Evolutionary conservation across 2,888 invertebrate species (phyloP).

Genomic region (Neoascia interrupta): DNA sequence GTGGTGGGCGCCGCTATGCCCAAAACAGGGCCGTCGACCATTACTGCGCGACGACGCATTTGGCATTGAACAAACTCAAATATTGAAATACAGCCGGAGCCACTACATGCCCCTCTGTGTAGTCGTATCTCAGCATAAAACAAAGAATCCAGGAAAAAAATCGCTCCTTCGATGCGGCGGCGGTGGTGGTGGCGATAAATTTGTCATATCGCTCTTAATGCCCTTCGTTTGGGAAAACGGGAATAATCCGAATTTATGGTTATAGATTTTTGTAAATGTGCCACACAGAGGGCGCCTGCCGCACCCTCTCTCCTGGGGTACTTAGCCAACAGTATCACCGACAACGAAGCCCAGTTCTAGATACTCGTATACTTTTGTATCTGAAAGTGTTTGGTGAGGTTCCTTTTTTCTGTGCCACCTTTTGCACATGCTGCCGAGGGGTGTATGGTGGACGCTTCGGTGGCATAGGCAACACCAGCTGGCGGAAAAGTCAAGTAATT

Average conservation of each 20-base stretch:
- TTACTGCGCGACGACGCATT: conserved; percentile 54
- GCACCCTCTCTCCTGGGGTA: conserved; percentile 22
- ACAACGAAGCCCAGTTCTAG: conserved; percentile 6
- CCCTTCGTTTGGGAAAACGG: conserved; percentile 71
- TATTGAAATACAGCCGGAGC: conserved; percentile 59
- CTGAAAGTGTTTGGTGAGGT: conserved; percentile 40
- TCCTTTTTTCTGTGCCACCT: conserved; percentile 27
- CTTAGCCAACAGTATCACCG: conserved; percentile 50
- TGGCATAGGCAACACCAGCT: conserved; percentile 24
- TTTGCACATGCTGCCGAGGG: conserved; percentile 53
- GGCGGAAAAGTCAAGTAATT: conserved; percentile 62
- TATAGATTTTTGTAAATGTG: conserved; percentile 72
- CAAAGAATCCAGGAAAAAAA: conserved; percentile 37
- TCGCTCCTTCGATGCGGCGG: too few species aligned
- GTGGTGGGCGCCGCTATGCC: background rate
- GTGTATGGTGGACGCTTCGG: background rate
- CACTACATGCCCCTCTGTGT: conserved; percentile 22
- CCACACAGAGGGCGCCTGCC: conserved; percentile 58
- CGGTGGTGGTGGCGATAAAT: conserved; percentile 73
- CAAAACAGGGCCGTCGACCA: background rate
- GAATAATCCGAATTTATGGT: conserved; percentile 73
- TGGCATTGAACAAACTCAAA: conserved; percentile 66
- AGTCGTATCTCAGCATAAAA: conserved; percentile 34
- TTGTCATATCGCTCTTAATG: conserved; percentile 76
- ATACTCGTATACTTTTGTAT: conserved; percentile 50